Base-by-base conservation (phyloP, 2,113 vertebrate genomes). In the Pandion haliaetus region DNA sequence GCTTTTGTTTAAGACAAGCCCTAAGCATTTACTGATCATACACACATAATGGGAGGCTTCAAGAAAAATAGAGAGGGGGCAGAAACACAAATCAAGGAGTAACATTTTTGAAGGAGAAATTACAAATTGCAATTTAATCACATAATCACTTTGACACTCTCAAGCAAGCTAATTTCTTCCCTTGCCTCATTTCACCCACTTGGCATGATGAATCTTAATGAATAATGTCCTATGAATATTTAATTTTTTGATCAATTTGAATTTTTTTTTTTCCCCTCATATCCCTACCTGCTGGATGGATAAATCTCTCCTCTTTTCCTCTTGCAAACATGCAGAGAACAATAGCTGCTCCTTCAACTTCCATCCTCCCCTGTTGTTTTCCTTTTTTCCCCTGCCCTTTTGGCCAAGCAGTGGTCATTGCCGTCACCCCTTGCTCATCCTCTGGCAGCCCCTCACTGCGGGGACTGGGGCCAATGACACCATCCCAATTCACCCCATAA, bases 121-220 rank as follows among this genome's bases (percentile, higher is more conserved):
- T 98, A 98, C 98, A 98, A 98, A 98, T 98, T 98, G 98, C 98
- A 98, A 96, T 98, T 98, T 98, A 98, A 98, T 98, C 98, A 98
- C 98, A 98, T 98, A 98, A 98, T 98, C 98, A 98, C 98, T 98
- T 98, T 98, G 98, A 98, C 98, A 98, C 98, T 98, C 98, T 98
- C 98, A 98, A 98, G 98, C 98, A 98, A 98, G 98, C 98, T 98
- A 98, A 98, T 98, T 98, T 98, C 97, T 98, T 98, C 98, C 97
- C 97, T 98, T 98, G 98, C 98, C 98, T 98, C 98, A 98, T 98
- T 98, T 98, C 98, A 98, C 98, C 97, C 97, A 98, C 98, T 98
- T 97, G 97, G 96, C 98, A 98, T 98, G 98, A 98, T 98, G 98
- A 98, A 98, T 98, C 98, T 98, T 98, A 98, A 98, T 98, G 98